These are phyloP conservation scores for Syrista parreyssii DNA, from an alignment of 2,888 invertebrate genomes.

Conservation along the genomic window DNA sequence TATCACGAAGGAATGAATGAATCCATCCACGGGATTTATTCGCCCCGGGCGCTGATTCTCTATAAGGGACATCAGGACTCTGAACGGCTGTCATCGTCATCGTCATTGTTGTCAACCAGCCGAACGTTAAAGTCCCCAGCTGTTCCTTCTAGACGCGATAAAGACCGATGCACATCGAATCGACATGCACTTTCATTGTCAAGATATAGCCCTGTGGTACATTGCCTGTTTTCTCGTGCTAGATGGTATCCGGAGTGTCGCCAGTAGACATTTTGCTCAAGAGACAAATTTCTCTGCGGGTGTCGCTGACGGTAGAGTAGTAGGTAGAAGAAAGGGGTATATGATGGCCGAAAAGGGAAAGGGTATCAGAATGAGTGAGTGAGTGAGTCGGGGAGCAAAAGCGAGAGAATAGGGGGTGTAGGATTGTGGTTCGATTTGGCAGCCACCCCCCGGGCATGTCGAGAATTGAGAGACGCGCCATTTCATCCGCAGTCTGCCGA, in stretches of 20 bases:
- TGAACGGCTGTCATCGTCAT: conserved; percentile 50
- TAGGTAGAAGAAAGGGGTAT: background rate
- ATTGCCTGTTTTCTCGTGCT: background rate
- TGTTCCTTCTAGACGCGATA: conserved; percentile 1
- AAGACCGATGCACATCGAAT: background rate
- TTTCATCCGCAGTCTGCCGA: conserved; percentile 66
- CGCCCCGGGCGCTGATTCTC: background rate
- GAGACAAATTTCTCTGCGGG: background rate
- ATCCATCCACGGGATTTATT: conserved; percentile 1
- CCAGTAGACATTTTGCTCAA: background rate
- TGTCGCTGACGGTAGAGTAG: background rate
- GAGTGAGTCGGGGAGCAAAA: conserved; percentile 22
- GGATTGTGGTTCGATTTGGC: conserved; percentile 60
- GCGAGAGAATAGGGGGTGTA: conserved; percentile 23
- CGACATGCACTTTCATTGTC: background rate
- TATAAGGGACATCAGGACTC: conserved; percentile 4
- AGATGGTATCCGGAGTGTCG: background rate
- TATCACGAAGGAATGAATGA: background rate
- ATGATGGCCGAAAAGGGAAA: background rate
- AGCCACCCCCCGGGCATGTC: conserved; percentile 58
- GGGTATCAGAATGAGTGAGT: background rate
- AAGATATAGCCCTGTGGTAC: background rate
- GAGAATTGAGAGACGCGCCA: conserved; percentile 60
- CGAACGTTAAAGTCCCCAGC: conserved; percentile 29
- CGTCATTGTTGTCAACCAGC: conserved; percentile 52